These are phyloP conservation scores for Podarcis siculus DNA, from an alignment of 2,797 vertebrate genomes.

Conservation along the genomic window DNA sequence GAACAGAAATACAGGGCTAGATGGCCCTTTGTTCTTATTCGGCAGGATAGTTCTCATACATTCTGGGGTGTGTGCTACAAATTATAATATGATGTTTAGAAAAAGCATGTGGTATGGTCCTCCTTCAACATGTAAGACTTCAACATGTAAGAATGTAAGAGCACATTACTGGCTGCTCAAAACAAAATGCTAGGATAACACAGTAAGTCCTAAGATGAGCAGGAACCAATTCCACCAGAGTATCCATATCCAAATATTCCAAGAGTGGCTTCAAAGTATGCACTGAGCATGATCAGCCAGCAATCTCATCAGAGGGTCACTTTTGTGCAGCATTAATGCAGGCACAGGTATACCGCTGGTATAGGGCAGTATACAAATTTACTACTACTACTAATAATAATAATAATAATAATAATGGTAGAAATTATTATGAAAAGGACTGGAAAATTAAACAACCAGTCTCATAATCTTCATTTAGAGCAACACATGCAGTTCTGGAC, in stretches of 20 bases:
- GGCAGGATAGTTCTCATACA: background rate
- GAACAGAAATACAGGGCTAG: background rate
- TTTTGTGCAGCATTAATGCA: background rate
- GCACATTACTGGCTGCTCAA: background rate
- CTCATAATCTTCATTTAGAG: background rate
- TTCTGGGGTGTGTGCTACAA: background rate
- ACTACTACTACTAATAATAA: rapidly evolving
- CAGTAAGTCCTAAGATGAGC: background rate
- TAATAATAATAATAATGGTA: no score
- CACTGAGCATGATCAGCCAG: background rate
- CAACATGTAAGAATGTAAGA: background rate
- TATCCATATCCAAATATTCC: background rate
- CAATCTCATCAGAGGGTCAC: background rate
- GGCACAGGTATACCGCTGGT: background rate
- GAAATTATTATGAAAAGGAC: background rate
- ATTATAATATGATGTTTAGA: background rate
- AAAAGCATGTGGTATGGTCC: background rate
- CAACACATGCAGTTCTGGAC: background rate
- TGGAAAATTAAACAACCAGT: background rate
- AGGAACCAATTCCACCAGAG: background rate
- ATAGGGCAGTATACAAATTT: no score
- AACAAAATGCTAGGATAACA: background rate
- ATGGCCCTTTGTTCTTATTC: background rate
- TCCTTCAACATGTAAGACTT: background rate
- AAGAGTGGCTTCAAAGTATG: background rate